Evolutionary conservation across 1,140 invertebrate genomes (phyloP).

Genomic region (Tetragonula clypearis): DNA sequence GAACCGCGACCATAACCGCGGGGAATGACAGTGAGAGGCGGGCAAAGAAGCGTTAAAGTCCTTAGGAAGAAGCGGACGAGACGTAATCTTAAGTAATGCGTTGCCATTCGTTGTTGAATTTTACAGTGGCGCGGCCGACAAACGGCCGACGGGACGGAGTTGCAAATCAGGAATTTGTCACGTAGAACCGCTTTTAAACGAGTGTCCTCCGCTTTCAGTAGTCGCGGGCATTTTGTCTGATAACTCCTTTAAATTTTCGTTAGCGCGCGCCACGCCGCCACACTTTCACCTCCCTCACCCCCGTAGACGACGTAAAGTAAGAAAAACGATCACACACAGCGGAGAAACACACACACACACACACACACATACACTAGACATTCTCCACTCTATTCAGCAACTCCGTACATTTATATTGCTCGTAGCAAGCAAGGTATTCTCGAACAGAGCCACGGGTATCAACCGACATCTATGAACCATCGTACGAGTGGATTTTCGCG

Average conservation of each 20-base stretch:
- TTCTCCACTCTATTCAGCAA: slow-evolving; percentile 37
- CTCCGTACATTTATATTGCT: slow-evolving; percentile 55
- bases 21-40: slow-evolving; percentile 17
- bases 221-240: slow-evolving; percentile 48
- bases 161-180: slow-evolving; percentile 66
- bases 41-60: neutral
- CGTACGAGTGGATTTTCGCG: neutral
- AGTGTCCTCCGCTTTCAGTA: slow-evolving; percentile 18
- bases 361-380: slow-evolving; percentile 27
- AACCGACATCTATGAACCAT: neutral
- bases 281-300: neutral
- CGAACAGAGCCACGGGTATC: neutral
- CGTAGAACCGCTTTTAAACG: slow-evolving; percentile 35
- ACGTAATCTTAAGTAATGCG: slow-evolving; percentile 57
- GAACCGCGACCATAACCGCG: neutral
- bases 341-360: slow-evolving; percentile 32
- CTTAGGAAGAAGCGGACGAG: neutral
- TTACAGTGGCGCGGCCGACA: slow-evolving; percentile 27
- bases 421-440: neutral
- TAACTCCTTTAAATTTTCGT: slow-evolving; percentile 69
- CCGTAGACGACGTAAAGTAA: slow-evolving; percentile 65
- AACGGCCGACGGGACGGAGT: slow-evolving; percentile 44
- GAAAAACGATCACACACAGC: slow-evolving; percentile 61
- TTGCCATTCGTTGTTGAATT: slow-evolving; percentile 61
- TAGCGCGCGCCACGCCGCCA: slow-evolving; percentile 26